These are phyloP conservation scores for Cherax quadricarinatus DNA, from an alignment of 1,140 invertebrate species.

Conservation along the genomic window DNA sequence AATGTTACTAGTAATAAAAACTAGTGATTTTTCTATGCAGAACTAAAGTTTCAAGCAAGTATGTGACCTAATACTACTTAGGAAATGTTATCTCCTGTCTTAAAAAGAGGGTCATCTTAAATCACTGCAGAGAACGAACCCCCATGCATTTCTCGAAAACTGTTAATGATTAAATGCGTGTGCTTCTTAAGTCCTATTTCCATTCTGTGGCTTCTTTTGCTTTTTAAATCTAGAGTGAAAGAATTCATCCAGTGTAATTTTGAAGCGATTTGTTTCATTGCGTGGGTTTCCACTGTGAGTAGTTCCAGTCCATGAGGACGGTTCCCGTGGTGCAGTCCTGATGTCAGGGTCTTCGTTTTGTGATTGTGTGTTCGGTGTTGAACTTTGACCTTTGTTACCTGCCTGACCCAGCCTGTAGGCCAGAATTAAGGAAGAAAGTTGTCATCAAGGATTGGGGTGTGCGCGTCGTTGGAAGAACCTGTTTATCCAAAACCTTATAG, in stretches of 20 bases:
- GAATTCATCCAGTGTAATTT: background rate
- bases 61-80: background rate
- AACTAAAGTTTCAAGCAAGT: background rate
- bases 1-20: background rate
- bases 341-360: background rate
- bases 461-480: background rate
- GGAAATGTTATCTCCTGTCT: background rate
- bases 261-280: background rate
- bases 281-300: background rate
- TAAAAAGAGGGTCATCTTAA: background rate
- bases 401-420: slow-evolving; percentile 2
- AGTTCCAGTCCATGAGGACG: background rate
- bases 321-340: background rate
- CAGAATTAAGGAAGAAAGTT: slow-evolving; percentile 14
- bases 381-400: slow-evolving; percentile 13
- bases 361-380: background rate
- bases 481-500: background rate
- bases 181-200: background rate
- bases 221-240: background rate
- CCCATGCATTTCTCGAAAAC: background rate
- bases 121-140: background rate
- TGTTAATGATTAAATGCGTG: background rate
- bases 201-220: background rate
- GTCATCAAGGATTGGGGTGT: background rate
- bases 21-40: background rate